Base-by-base conservation (phyloP, 2,888 invertebrate genomes). In the Polyploca ridens region DNA sequence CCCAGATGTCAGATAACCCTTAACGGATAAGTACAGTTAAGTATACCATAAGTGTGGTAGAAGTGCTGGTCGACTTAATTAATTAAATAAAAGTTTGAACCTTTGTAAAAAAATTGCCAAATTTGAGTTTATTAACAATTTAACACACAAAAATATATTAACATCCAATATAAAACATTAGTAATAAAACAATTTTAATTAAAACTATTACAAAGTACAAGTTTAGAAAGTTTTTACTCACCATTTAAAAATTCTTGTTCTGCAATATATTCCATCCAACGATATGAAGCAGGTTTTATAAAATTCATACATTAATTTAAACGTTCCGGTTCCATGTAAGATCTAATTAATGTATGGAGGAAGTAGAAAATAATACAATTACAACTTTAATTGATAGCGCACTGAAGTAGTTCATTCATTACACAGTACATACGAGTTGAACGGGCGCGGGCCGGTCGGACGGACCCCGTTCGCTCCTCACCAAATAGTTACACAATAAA, bases 351-450 rank as follows among this genome's bases (percentile, higher is more conserved):
- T 89, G 82, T 89, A 86, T 84, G 73, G 84, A 85, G 88, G 88
- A 89, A 90, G 87, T 87, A 84, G 83, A 90, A 90, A 89, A 88
- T 88, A 86, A 87, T 87, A 86, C 86, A 88, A 90, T 89, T 90
- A 86, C 79, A 88, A 89, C 83, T 87, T 88, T 85, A 90, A 90
- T 88, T 88, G 82, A 79, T 77, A 82, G 78, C 86, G 79, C 89
- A 92, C 92, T 87, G 78, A 79, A 87, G 83, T 86, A 75, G 81
- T 84, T 82, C 77, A 78, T 82, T 79, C 75, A 80, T 82, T 76
- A 73, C 87, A 88, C 88, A 80, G 74, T 76, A 74, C 65, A 65
- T 63, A 66, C 62, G 66, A 70, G 73, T 66, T 73, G 70, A 74
- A 76, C 73, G 77, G 70, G 69, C 69, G 73, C 68, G 73, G 71